Evolutionary conservation across 1,140 invertebrate genomes (phyloP), one percentile per base, ranked within the genome.

Genomic region (Drosophila pandora): DNA sequence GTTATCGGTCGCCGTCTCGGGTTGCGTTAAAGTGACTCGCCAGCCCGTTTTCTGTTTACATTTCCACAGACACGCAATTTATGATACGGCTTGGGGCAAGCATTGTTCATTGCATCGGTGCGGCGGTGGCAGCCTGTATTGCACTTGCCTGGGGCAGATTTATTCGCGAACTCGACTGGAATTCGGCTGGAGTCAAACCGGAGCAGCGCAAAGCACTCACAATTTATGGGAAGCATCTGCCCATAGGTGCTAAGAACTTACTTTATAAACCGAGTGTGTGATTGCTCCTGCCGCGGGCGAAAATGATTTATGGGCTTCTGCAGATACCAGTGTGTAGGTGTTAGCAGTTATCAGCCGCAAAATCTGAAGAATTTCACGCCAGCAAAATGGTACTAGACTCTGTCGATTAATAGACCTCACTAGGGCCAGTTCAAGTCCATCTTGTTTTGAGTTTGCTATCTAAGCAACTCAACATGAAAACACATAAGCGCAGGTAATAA

Each of bases 1-100:
- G 47, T 59, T 50, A 58, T 70, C 49, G 37, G 62, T 28, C 60
- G 48, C 41, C 39, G 62, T 67, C 62, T 67, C 23, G 49, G 25
- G 62, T 54, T 48, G 49, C 63, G 39, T 43, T 54, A n/a, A n/a
- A 4, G 3, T 41, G 13, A 41, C 39, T 41, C 17, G 37, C 8
- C 48, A 48, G 13, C 9, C 30, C 12, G 2, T 12, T 12, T 13
- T 59, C 23, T 71, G 67, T 71, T 71, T 71, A 60, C 67, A 71
- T 71, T 71, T 34, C 23, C 55, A 72, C 45, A 71, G 69, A 47
- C 68, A 71, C 68, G 68, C 68, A 71, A 71, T 71, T 71, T 60
- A 60, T 50, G 67, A 53, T 60, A 2, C 23, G 64, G 52, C 67
- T 69, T 57, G 64, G 25, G 64, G 67, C 67, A 57, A 30, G 43